Evolutionary conservation across 2,797 vertebrate genomes (phyloP), one percentile per base, ranked within the genome.

Genomic region (Ataeniobius toweri): DNA sequence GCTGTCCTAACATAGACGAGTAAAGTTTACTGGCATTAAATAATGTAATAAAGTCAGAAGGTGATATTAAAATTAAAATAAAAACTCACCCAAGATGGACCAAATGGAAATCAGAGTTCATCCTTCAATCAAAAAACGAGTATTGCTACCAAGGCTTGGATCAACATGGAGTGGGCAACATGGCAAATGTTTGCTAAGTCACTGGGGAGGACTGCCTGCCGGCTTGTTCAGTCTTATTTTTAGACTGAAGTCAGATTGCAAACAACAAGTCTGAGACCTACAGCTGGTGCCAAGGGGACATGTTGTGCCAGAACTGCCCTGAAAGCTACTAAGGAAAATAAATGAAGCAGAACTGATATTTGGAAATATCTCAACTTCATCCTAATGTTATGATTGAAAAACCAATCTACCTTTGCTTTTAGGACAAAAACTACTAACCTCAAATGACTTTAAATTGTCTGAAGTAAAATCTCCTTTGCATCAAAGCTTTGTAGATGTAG

Each of bases 261-360:
- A 89, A 93, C 84, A 90, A 89, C 88, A 85, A 77, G 77, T 85
- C 87, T 85, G 86, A 83, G 83, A 73, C 76, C 78, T 58, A 59
- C 95, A 95, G 93, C 95, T 95, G 94, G 91, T 94, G 88, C 92
- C 92, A 93, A 91, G 93, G 82, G 82, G 74, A 82, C 86, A 86
- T 76, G 80, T 46, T 76, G 75, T 31, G 18, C 18, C 12, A 8
- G 6, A 80, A 68, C 7, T 31, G 70, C 53, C 58, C 71, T 76
- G 70, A 7, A 75, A 36, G 58, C 79, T 36, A 22, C 24, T 50
- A 31, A 51, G 58, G 58, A 53, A 79, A 59, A 74, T 59, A 59
- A 36, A 71, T 24, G 16, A 78, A 36, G 41, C 13, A 48, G 59
- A 4, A 31, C 24, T 28, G 55, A 74, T 26, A 74, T 65, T 16